Percentiles rank a stretch among this genome's conserved stretches.
phyloP scores from a whole-genome alignment of 1,140 invertebrate species.

The Caerostris extrusa region DNA sequence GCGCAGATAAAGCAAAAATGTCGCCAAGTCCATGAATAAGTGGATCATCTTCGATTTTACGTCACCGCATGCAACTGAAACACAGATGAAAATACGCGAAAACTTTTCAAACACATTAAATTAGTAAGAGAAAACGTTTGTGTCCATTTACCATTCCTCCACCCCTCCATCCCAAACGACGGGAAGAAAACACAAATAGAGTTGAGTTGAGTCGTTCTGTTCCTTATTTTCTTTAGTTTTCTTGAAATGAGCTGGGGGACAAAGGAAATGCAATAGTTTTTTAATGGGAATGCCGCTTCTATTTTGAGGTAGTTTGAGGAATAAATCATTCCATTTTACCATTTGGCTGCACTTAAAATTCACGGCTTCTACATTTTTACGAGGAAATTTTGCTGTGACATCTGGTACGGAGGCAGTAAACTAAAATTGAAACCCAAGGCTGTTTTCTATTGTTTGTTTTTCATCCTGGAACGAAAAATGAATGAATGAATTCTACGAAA shows the following conservation, averaged over 20 bases:
- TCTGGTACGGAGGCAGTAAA: slow-evolving; percentile 25
- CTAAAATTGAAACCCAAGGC: slow-evolving; percentile 25
- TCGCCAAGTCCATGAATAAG: not conserved
- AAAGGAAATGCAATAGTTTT: slow-evolving; percentile 43
- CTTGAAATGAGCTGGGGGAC: not conserved
- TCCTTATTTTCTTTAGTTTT: slow-evolving; percentile 47
- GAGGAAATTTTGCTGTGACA: slow-evolving; percentile 7
- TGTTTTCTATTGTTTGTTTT: not conserved
- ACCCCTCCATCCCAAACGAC: not conserved
- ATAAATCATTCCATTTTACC: slow-evolving; percentile 50
- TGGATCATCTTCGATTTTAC: not conserved
- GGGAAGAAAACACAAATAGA: slow-evolving; percentile 5
- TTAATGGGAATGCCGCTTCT: slow-evolving; percentile 46
- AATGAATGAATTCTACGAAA: not conserved
- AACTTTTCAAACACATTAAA: slow-evolving; percentile 41
- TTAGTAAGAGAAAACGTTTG: slow-evolving; percentile 17
- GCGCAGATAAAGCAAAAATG: not conserved
- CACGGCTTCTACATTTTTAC: slow-evolving; percentile 41
- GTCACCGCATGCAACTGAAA: slow-evolving; percentile 29
- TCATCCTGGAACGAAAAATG: not conserved
- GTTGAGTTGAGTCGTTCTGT: slow-evolving; percentile 31
- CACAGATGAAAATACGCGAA: slow-evolving; percentile 45
- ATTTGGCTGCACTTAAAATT: slow-evolving; percentile 46
- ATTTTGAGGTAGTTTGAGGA: slow-evolving; percentile 30
- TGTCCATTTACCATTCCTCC: not conserved